These are phyloP conservation scores for Oophaga pumilio DNA, from an alignment of 2,113 vertebrate genomes.

Conservation along the genomic window DNA sequence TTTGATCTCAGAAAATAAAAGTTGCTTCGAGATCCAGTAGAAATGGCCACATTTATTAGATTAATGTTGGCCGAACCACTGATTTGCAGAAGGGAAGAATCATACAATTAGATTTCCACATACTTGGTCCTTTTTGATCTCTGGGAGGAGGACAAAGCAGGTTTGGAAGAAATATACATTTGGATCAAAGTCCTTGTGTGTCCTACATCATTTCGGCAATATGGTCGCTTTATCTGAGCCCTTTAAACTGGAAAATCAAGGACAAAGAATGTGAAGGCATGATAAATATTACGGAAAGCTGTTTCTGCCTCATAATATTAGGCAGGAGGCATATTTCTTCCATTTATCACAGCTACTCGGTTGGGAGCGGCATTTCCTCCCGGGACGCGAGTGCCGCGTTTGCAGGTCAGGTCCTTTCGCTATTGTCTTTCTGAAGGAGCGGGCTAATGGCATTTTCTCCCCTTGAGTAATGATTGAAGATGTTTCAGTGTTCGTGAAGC, in stretches of 20 bases:
- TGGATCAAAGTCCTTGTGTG: background rate
- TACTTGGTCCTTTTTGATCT: too few species aligned
- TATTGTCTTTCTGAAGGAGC: slow-evolving; percentile 45
- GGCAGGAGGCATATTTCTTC: slow-evolving; percentile 17
- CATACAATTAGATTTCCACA: too few species aligned
- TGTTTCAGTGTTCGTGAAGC: slow-evolving; percentile 26
- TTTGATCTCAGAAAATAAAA: too few species aligned
- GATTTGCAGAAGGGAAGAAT: too few species aligned
- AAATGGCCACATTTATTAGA: too few species aligned
- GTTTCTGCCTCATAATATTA: slow-evolving; percentile 29
- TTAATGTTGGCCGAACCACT: too few species aligned
- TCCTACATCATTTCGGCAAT: background rate
- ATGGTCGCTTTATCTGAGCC: background rate
- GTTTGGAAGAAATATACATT: background rate
- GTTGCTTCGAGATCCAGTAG: too few species aligned
- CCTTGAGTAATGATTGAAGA: slow-evolving; percentile 48
- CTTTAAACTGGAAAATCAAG: background rate
- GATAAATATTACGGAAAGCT: slow-evolving; percentile 32
- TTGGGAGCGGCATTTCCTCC: slow-evolving; percentile 10
- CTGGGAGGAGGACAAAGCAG: too few species aligned
- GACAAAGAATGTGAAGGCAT: background rate
- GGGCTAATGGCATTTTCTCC: slow-evolving; percentile 25
- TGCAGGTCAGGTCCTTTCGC: slow-evolving; percentile 31
- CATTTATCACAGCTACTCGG: slow-evolving; percentile 41
- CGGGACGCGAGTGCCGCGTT: slow-evolving; percentile 15